Evolutionary conservation across 2,888 invertebrate species (phyloP).

Genomic region (Chydorus sphaericus): DNA sequence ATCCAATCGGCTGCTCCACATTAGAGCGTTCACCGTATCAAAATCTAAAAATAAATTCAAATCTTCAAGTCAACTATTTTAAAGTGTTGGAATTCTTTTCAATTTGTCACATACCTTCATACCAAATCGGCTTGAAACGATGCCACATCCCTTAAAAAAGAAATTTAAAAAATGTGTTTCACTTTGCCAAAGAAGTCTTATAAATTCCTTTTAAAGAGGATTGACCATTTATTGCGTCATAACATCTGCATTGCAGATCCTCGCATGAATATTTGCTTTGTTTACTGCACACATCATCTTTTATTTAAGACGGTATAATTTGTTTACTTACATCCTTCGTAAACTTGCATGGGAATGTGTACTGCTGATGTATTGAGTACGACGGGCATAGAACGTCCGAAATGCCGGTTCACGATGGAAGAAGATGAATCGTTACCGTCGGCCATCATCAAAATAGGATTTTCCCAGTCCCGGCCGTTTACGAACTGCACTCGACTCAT

Average conservation of each 20-base stretch:
- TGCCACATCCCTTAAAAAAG: constrained; percentile 21
- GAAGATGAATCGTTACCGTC: constrained; percentile 17
- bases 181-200: no score
- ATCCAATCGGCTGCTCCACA: constrained; percentile 32
- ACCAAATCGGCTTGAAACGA: constrained; percentile 21
- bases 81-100: not conserved
- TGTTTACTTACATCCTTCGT: constrained; percentile 30
- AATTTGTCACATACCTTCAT: constrained; percentile 18
- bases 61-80: not conserved
- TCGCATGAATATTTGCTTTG: no score
- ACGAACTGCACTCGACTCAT: constrained; percentile 22
- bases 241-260: no score
- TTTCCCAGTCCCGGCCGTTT: constrained; percentile 23
- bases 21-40: constrained; percentile 32
- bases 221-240: no score
- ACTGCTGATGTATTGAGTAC: constrained; percentile 29
- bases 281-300: no score
- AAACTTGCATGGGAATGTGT: constrained; percentile 35
- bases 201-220: no score
- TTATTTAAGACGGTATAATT: not conserved
- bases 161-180: no score
- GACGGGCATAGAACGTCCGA: constrained; percentile 23
- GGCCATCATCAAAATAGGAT: constrained; percentile 21
- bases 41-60: constrained; percentile 25
- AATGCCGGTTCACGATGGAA: constrained; percentile 17